phyloP scores from a whole-genome alignment of 2,113 vertebrate genomes.

The Camarhynchus parvulus region DNA sequence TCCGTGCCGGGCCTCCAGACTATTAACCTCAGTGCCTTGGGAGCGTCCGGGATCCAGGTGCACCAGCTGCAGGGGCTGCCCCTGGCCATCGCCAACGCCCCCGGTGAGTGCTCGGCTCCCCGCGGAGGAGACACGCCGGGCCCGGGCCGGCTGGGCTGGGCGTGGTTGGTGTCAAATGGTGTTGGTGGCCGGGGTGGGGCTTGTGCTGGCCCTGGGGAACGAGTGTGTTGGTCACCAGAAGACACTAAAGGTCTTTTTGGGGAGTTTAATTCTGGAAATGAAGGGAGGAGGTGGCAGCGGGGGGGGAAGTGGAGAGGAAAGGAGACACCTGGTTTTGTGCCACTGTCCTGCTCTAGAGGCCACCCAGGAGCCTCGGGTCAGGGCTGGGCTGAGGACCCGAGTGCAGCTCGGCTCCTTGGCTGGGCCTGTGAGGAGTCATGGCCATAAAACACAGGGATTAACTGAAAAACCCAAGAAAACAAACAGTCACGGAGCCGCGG shows the following conservation, averaged over 20 bases:
- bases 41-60: conserved; percentile 90
- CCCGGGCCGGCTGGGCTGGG: background rate
- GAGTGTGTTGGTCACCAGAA: fast-evolving
- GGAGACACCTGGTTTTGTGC: background rate
- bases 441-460: background rate
- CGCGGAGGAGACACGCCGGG: no score
- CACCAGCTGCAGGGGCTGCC: conserved; percentile 93
- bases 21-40: conserved; percentile 94
- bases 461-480: background rate
- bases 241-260: fast-evolving
- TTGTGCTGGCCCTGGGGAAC: background rate
- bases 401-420: background rate
- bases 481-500: background rate
- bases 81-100: conserved; percentile 83
- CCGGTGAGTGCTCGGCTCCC: conserved; percentile 81
- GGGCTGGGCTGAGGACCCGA: fast-evolving
- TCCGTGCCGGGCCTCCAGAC: conserved; percentile 90
- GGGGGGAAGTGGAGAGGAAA: no score
- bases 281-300: fast-evolving
- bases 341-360: background rate
- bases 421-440: fast-evolving
- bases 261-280: background rate
- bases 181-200: background rate
- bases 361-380: fast-evolving
- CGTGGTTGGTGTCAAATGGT: fast-evolving